Conservation (phyloP, 2,113 vertebrate species). For the Varanus salvator region DNA sequence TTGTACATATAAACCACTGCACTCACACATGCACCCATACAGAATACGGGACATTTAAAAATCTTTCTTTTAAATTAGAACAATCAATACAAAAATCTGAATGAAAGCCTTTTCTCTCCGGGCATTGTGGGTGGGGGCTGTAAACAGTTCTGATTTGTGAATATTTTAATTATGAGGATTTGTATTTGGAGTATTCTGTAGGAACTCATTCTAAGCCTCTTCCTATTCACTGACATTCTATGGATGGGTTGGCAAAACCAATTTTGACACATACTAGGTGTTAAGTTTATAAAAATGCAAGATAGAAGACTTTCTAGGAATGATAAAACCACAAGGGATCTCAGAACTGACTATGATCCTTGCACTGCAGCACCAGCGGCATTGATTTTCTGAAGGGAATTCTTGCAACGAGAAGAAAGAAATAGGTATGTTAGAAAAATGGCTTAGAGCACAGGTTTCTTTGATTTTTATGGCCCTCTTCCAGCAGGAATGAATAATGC, state of each 20-base stretch:
- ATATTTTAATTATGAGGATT: neutral
- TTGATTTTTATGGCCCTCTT: neutral
- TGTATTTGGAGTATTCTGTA: neutral
- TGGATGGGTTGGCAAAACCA: neutral
- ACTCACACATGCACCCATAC: neutral
- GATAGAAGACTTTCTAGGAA: slow-evolving; percentile 30
- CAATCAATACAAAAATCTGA: neutral
- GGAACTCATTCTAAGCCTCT: neutral
- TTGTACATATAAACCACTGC: neutral
- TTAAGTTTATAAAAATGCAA: slow-evolving; percentile 25
- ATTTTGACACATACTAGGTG: neutral
- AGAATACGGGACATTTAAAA: neutral
- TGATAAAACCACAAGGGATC: slow-evolving; percentile 23
- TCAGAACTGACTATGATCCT: slow-evolving; percentile 22
- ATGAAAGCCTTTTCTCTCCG: neutral
- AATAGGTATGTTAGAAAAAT: neutral
- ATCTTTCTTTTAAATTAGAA: neutral
- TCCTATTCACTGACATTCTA: neutral
- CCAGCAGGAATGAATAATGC: slow-evolving; percentile 2
- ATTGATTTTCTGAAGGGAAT: neutral
- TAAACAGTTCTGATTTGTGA: neutral
- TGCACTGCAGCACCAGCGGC: neutral
- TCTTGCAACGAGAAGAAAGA: neutral
- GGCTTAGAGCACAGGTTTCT: neutral
- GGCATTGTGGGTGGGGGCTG: neutral